Base-by-base conservation (phyloP, 2,888 invertebrate genomes). In the Phrixothrix hirtus region DNA sequence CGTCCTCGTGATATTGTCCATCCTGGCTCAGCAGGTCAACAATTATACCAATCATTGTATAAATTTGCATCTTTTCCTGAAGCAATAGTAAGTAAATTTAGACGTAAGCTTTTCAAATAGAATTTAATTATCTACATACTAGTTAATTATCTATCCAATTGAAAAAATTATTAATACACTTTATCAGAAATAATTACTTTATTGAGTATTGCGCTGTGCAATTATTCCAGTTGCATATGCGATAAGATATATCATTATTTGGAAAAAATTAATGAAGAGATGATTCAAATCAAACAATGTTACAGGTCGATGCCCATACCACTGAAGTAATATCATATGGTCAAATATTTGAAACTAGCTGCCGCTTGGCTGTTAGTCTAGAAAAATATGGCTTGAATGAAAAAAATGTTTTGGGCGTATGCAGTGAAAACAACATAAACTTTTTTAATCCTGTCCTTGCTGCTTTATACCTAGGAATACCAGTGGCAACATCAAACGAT, bases 371-470 rank as follows among this genome's bases (percentile, higher is more conserved):
- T 1, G 56, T 59, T 32, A 58, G 60, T 21, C 46, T 68, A 9
- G 38, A 56, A 15, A 53, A 12, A 14, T 37, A 45, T 16, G 64
- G 66, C 1, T 62, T 61, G 35, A 42, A 43, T 7, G 25, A 38
- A 37, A 38, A 61, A 16, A 55, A 61, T 0, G 43, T 58, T 6
- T 45, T 67, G 1, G 43, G 62, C 1, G 50, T 68, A 9, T 57
- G 62, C 44, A 63, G 67, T 41, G 62, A 68, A 52, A 68, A 67
- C 38, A 61, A 48, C 49, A 26, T 66, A 3, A 42, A 64, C 29
- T 68, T 60, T 45, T 65, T 58, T 38, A 55, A 62, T 11, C 68
- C 69, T 1, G 44, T 64, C 0, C 12, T 66, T 10, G 60, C 67
- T 1, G 55, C 62, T 2, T 32, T 65, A 6, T 66, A 46, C 26